phyloP scores from a whole-genome alignment of 2,113 vertebrate genomes.

The Callionymus lyra region DNA sequence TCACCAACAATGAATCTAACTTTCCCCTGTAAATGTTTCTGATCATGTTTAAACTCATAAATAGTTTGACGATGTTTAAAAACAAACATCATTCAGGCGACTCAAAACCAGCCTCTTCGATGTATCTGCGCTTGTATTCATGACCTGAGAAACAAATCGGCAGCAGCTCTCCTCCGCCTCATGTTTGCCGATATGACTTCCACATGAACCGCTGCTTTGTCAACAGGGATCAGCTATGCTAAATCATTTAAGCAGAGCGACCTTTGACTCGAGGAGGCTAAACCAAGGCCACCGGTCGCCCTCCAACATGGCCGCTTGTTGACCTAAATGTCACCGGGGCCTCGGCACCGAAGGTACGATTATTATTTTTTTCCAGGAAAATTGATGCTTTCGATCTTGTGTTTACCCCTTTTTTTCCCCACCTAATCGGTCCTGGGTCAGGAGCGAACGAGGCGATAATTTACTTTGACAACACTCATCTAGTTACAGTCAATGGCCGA shows the following conservation, averaged over 20 bases:
- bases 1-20: too few species aligned
- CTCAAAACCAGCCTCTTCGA: too few species aligned
- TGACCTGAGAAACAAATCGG: too few species aligned
- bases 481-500: conserved; percentile 39
- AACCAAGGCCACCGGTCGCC: conserved; percentile 37
- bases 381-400: conserved; percentile 38
- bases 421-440: conserved; percentile 5
- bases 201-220: not conserved
- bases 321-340: conserved; percentile 65
- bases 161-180: too few species aligned
- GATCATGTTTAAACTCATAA: too few species aligned
- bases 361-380: conserved; percentile 66
- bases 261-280: conserved; percentile 20
- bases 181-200: too few species aligned
- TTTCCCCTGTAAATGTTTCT: too few species aligned
- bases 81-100: too few species aligned
- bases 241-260: conserved; percentile 76
- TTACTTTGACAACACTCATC: conserved; percentile 25
- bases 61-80: too few species aligned
- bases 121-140: too few species aligned
- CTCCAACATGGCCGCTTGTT: conserved; percentile 58
- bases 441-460: conserved; percentile 16
- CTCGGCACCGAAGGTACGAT: conserved; percentile 47
- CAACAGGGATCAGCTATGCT: conserved; percentile 56
- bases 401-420: conserved; percentile 5